Conservation (phyloP, 2,888 invertebrate genomes). For the Heliothis peltigera region DNA sequence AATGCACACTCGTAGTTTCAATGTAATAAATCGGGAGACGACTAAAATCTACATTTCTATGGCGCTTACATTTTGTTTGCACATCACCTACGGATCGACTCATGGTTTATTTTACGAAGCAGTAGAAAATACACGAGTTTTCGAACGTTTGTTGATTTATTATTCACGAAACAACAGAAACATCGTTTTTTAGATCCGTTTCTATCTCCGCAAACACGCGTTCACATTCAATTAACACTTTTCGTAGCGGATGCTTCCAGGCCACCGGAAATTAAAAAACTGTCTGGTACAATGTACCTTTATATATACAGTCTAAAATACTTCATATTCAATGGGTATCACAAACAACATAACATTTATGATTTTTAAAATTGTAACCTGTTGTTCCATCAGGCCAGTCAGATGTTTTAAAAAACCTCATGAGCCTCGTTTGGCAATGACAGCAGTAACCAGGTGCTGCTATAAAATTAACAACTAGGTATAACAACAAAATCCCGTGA, state of each 20-base stretch:
- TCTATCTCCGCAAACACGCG: conserved; percentile 68
- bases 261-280: conserved; percentile 87
- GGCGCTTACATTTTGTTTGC: conserved; percentile 46
- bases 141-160: conserved; percentile 59
- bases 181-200: conserved; percentile 65
- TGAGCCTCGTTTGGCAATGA: background rate
- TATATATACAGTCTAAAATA: conserved; percentile 59
- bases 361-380: conserved; percentile 28
- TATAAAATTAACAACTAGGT: conserved; percentile 41
- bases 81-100: conserved; percentile 43
- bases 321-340: conserved; percentile 43
- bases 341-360: conserved; percentile 29
- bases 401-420: conserved; percentile 2
- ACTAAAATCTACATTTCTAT: conserved; percentile 25
- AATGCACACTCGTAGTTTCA: conserved; percentile 14
- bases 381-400: background rate
- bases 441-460: conserved; percentile 22
- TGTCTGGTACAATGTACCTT: conserved; percentile 72
- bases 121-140: conserved; percentile 50
- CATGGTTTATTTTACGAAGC: conserved; percentile 50
- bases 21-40: conserved; percentile 28
- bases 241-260: conserved; percentile 81
- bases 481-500: conserved; percentile 26
- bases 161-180: conserved; percentile 60
- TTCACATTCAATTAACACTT: conserved; percentile 86